A percentile compares a stretch with the other conserved stretches of the same genome.
Conservation (phyloP, 2,888 invertebrate species). For the Noctua janthina region DNA sequence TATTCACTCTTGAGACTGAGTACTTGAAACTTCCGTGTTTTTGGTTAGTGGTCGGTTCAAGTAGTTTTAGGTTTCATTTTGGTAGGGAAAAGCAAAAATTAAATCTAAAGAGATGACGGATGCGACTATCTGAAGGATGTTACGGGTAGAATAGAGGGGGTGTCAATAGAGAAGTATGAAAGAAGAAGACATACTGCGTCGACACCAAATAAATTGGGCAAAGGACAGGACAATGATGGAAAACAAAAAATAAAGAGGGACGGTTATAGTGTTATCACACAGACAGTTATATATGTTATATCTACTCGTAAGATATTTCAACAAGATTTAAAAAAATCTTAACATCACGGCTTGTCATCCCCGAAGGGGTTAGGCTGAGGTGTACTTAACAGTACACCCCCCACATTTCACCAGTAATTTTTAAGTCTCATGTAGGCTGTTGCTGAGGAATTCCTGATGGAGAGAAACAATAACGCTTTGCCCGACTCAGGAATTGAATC, state of each 20-base stretch:
- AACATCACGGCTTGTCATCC: too few species aligned
- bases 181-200: background rate
- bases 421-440: too few species aligned
- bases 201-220: background rate
- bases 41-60: conserved; percentile 1
- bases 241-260: background rate
- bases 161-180: background rate
- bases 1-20: conserved; percentile 33
- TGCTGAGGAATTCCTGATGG: too few species aligned
- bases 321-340: background rate
- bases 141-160: background rate
- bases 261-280: background rate
- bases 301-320: background rate
- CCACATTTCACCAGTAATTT: too few species aligned
- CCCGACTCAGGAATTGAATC: too few species aligned
- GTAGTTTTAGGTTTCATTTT: background rate
- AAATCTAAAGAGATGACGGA: background rate
- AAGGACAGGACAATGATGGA: background rate
- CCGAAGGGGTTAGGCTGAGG: too few species aligned
- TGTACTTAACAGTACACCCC: too few species aligned
- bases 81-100: background rate
- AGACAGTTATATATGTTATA: too few species aligned
- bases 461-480: too few species aligned
- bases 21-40: conserved; percentile 50
- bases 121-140: background rate